Conservation (phyloP, 2,888 invertebrate genomes). For the Ochropleura leucogaster region DNA sequence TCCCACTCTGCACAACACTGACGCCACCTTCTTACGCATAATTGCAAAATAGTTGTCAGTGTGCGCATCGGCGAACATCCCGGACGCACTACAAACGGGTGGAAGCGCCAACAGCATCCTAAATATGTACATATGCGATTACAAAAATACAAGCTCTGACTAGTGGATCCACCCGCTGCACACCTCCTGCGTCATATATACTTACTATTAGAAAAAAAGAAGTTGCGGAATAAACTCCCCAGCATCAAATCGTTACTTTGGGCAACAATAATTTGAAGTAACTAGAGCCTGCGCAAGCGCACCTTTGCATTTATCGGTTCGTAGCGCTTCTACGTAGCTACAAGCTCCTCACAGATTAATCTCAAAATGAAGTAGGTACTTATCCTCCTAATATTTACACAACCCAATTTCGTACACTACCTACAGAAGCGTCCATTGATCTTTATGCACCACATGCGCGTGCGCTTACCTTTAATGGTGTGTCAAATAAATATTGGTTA, state of each 20-base stretch:
- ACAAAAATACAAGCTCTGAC: too few species aligned
- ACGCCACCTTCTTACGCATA: too few species aligned
- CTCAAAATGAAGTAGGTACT: neutral
- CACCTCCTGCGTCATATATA: too few species aligned
- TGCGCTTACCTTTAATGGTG: constrained; percentile 57
- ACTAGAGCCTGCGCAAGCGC: neutral
- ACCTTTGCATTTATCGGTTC: neutral
- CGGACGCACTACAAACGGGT: too few species aligned
- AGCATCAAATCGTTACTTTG: neutral
- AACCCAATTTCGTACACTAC: constrained; percentile 40
- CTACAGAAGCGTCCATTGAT: constrained; percentile 51
- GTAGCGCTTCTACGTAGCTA: neutral
- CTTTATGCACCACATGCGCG: constrained; percentile 15
- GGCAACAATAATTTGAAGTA: neutral
- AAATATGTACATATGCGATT: too few species aligned
- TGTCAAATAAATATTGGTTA: constrained; percentile 56
- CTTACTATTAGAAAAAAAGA: too few species aligned
- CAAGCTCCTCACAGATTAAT: neutral
- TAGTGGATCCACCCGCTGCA: too few species aligned
- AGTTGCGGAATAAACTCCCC: neutral
- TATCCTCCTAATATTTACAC: constrained; percentile 41
- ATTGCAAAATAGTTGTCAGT: too few species aligned
- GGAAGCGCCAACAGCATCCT: too few species aligned
- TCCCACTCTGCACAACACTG: too few species aligned
- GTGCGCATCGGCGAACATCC: too few species aligned